These are phyloP conservation scores for Dasysyrphus albostriatus DNA, from an alignment of 2,888 invertebrate species.

Conservation along the genomic window DNA sequence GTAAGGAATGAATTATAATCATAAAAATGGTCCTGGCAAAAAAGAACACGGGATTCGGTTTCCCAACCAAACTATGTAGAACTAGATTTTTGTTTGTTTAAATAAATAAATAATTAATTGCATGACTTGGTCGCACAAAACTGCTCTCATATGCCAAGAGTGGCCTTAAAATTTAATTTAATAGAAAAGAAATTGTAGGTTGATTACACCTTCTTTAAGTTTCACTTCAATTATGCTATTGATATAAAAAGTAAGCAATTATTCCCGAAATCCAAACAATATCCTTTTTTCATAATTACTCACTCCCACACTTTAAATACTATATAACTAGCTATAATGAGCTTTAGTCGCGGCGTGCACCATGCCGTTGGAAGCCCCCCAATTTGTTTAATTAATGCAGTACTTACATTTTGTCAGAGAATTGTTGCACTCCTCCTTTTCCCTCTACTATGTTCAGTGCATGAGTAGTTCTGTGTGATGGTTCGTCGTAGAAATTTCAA, in stretches of 20 bases:
- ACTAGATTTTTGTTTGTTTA: no score
- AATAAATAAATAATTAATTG: no score
- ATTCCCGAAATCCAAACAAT: not conserved
- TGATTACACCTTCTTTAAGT: no score
- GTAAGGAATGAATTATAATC: no score
- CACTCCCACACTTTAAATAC: not conserved
- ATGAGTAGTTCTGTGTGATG: conserved; percentile 13
- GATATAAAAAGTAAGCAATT: not conserved
- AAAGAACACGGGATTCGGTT: no score
- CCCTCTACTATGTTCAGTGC: not conserved
- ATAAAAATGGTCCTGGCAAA: no score
- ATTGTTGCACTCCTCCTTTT: conserved; percentile 54
- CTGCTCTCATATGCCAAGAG: no score
- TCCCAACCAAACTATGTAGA: no score
- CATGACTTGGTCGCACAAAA: no score
- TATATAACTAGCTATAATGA: not conserved
- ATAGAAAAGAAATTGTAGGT: no score
- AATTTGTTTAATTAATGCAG: conserved; percentile 67
- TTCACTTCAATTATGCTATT: no score
- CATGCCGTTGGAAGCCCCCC: not conserved
- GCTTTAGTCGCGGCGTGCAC: not conserved
- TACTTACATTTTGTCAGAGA: conserved; percentile 67
- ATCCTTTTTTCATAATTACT: not conserved
- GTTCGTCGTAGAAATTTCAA: conserved; percentile 43
- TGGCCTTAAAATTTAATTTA: no score